Evolutionary conservation across 2,888 invertebrate species (phyloP).

Genomic region (Pollenia amentaria): DNA sequence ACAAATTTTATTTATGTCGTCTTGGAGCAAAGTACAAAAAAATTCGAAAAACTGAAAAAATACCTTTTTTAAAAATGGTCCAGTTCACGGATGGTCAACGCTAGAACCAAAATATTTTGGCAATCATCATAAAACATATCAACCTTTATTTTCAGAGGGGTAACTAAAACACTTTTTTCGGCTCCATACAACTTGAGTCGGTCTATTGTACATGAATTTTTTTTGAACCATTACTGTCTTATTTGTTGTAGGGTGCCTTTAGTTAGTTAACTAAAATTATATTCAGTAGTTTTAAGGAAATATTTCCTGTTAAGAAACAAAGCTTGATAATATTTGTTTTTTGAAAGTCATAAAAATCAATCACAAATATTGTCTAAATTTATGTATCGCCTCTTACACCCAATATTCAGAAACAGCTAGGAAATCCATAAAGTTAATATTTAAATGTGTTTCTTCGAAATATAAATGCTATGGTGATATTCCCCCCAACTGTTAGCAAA

Average conservation of each 20-base stretch:
- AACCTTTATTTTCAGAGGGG: no score
- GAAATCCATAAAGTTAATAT: conserved; percentile 63
- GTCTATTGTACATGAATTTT: no score
- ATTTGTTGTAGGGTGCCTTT: neutral
- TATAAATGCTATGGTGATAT: neutral
- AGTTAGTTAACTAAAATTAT: neutral
- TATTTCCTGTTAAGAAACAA: conserved; percentile 26
- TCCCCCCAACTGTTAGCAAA: conserved; percentile 67
- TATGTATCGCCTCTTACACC: neutral
- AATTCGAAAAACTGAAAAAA: no score
- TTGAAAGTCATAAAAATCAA: conserved; percentile 68
- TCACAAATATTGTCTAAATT: conserved; percentile 45
- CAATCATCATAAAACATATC: no score
- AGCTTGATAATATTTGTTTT: conserved; percentile 16
- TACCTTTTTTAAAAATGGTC: no score
- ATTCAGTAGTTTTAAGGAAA: conserved; percentile 20
- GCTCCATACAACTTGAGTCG: no score
- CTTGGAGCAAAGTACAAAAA: no score
- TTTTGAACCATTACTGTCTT: no score
- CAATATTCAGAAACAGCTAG: conserved; percentile 30
- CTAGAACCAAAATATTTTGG: no score
- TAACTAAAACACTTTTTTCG: no score
- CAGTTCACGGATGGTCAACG: no score
- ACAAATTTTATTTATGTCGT: no score
- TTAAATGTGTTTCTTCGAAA: conserved; percentile 60